These are phyloP conservation scores for Phenacoccus solenopsis DNA, from an alignment of 1,140 invertebrate species.

Conservation along the genomic window DNA sequence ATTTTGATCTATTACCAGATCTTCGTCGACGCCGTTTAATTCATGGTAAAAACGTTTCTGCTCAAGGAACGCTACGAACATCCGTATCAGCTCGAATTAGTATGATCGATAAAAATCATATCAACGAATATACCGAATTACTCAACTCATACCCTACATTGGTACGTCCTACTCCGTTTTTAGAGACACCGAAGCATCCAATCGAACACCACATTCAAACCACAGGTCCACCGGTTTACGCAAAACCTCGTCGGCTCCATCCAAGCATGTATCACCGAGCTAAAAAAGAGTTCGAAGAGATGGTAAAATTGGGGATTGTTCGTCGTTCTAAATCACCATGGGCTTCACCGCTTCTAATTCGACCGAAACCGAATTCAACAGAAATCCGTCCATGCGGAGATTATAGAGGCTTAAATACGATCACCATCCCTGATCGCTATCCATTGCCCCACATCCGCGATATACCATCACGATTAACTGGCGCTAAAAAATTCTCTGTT, in stretches of 20 bases:
- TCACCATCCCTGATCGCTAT: conserved; percentile 32
- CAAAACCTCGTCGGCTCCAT: not conserved
- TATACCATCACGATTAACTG: conserved; percentile 31
- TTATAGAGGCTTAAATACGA: conserved; percentile 35
- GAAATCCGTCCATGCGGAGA: conserved; percentile 34
- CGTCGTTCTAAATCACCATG: conserved; percentile 34
- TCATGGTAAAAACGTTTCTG: too few species aligned
- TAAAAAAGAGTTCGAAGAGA: conserved; percentile 7
- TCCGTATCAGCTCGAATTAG: too few species aligned
- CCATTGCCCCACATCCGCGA: conserved; percentile 31
- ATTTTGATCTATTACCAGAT: too few species aligned
- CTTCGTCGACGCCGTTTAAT: too few species aligned
- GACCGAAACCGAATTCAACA: conserved; percentile 30
- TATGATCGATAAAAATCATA: too few species aligned
- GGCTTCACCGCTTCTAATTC: conserved; percentile 35
- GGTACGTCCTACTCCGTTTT: not conserved
- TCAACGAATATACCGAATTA: too few species aligned
- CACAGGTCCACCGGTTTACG: conserved; percentile 3
- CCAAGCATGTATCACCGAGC: not conserved
- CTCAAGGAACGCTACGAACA: too few species aligned
- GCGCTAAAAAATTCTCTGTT: conserved; percentile 34
- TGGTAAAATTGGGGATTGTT: conserved; percentile 29
- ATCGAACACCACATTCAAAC: not conserved
- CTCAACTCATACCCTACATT: too few species aligned
- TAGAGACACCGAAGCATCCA: not conserved